These are phyloP conservation scores for Brachionus sp. DNA, from an alignment of 1,140 invertebrate genomes.

Conservation along the genomic window DNA sequence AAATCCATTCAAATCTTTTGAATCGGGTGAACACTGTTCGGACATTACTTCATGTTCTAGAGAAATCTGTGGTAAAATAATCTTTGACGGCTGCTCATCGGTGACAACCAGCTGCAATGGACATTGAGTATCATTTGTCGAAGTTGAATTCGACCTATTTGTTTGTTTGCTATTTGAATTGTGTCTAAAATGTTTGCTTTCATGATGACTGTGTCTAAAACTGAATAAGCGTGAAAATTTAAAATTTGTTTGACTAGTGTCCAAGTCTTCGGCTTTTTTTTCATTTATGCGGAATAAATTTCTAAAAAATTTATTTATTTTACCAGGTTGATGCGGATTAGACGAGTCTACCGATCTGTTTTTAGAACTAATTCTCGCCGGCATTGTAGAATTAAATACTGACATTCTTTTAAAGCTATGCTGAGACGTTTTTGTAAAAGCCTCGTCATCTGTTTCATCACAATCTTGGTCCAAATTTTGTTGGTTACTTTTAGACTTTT, in stretches of 20 bases:
- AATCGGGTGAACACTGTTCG: background rate
- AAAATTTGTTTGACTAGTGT: constrained; percentile 26
- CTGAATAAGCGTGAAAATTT: constrained; percentile 31
- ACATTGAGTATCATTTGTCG: background rate
- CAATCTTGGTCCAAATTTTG: constrained; percentile 14
- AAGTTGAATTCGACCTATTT: constrained; percentile 3
- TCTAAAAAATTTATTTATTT: background rate
- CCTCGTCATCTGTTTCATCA: background rate
- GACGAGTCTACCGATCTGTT: background rate
- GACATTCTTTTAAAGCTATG: background rate
- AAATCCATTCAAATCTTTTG: background rate
- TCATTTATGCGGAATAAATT: background rate
- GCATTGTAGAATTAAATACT: constrained; percentile 5
- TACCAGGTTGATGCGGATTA: background rate
- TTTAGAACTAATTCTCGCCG: background rate
- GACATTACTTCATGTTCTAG: background rate
- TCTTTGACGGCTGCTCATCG: constrained; percentile 19
- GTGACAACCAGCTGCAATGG: constrained; percentile 3
- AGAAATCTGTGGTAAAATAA: background rate
- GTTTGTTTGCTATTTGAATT: background rate
- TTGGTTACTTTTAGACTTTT: constrained; percentile 30
- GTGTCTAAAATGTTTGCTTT: background rate
- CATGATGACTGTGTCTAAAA: background rate
- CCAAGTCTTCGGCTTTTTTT: background rate
- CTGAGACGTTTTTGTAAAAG: background rate